Evolutionary conservation across 1,140 invertebrate genomes (phyloP).

Genomic region (Notospermus geniculatus): DNA sequence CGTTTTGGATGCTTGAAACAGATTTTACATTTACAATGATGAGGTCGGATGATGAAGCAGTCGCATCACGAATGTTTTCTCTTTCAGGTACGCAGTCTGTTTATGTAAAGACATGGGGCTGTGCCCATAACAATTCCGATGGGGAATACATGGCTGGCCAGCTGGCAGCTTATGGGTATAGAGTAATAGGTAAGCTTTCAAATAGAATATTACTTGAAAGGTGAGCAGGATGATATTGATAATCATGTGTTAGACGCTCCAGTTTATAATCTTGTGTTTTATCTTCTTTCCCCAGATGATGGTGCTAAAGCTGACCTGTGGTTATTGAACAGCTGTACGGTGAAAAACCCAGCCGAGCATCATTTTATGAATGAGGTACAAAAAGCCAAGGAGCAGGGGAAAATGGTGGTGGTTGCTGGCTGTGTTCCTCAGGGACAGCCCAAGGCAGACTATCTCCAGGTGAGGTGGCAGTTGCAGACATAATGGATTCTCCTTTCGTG

Average conservation of each 20-base stretch:
- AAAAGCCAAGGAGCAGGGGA: constrained; percentile 70
- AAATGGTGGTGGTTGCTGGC: constrained; percentile 89
- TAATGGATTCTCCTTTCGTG: background rate
- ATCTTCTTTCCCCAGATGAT: constrained; percentile 59
- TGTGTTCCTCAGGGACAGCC: constrained; percentile 83
- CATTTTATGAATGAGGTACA: constrained; percentile 93
- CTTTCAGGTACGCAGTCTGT: constrained; percentile 78
- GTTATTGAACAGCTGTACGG: constrained; percentile 96
- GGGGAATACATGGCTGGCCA: constrained; percentile 95
- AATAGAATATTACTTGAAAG: background rate
- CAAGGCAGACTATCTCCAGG: constrained; percentile 50
- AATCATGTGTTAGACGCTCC: too few species aligned
- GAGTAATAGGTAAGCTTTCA: constrained; percentile 63
- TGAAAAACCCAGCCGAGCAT: constrained; percentile 95
- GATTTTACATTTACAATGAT: too few species aligned
- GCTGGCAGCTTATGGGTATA: constrained; percentile 82
- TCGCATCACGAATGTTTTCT: too few species aligned
- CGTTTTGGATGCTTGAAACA: too few species aligned
- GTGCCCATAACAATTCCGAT: constrained; percentile 94
- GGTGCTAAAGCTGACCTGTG: constrained; percentile 85
- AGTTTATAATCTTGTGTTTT: background rate
- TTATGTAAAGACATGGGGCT: constrained; percentile 96
- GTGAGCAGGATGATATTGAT: background rate
- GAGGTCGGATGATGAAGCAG: too few species aligned
- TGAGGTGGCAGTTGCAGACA: constrained; percentile 16